Evolutionary conservation across 1,140 invertebrate genomes (phyloP).

Genomic region (Meteorus sp.): DNA sequence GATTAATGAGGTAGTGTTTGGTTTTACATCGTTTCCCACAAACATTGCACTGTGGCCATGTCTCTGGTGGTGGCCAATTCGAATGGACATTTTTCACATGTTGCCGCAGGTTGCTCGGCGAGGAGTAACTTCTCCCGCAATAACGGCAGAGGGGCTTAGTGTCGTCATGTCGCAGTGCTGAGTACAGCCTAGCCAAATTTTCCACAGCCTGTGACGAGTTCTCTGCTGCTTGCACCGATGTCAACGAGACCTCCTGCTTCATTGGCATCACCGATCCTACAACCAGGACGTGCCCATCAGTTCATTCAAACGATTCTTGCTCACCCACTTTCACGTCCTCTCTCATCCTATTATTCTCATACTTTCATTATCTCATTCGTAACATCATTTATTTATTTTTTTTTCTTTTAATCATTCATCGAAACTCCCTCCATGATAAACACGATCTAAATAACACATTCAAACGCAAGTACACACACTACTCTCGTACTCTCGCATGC

Average conservation of each 20-base stretch:
- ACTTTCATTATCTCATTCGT: conserved; percentile 4
- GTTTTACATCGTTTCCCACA: conserved; percentile 77
- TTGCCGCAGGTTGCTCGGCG: conserved; percentile 70
- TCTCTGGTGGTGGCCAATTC: conserved; percentile 67
- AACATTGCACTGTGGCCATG: conserved; percentile 71
- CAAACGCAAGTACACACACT: conserved; percentile 40
- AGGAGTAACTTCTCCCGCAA: conserved; percentile 70
- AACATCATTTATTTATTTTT: conserved; percentile 16
- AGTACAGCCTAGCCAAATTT: conserved; percentile 55
- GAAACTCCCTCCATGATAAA: conserved; percentile 20
- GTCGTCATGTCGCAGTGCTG: conserved; percentile 51
- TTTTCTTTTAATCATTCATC: conserved; percentile 11
- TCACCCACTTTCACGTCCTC: conserved; percentile 28
- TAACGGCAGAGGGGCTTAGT: conserved; percentile 66
- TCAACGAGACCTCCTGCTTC: conserved; percentile 52
- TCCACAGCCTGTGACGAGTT: conserved; percentile 44
- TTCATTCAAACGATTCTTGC: conserved; percentile 35
- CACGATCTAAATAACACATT: conserved; percentile 9
- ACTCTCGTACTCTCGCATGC: conserved; percentile 61
- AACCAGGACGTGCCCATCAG: conserved; percentile 58
- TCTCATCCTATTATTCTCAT: conserved; percentile 13
- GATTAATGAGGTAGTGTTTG: conserved; percentile 76
- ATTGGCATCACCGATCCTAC: conserved; percentile 58
- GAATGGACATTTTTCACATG: conserved; percentile 75
- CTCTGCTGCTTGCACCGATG: conserved; percentile 54